Evolutionary conservation across 2,113 vertebrate genomes (phyloP).

Genomic region (Poeciliopsis turrubarensis): DNA sequence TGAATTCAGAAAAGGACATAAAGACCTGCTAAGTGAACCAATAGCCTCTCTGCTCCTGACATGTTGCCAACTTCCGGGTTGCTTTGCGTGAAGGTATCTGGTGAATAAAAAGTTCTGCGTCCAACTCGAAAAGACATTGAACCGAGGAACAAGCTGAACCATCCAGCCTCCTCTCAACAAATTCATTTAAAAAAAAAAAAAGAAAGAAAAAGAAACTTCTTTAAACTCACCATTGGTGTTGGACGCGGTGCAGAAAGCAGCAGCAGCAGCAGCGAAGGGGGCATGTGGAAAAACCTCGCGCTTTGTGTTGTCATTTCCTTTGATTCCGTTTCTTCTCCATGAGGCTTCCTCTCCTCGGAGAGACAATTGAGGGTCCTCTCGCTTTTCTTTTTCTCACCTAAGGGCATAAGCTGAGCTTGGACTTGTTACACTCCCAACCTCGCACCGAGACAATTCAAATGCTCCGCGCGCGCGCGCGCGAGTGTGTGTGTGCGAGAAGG

Average conservation of each 20-base stretch:
- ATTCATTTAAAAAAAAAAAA: not conserved
- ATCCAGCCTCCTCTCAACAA: not conserved
- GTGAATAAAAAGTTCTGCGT: not conserved
- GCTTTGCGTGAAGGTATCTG: not conserved
- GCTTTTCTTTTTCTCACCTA: constrained; percentile 65
- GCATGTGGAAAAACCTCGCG: constrained; percentile 40
- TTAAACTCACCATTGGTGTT: not conserved
- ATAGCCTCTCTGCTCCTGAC: not conserved
- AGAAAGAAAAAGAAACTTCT: not conserved
- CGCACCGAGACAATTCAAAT: constrained; percentile 62
- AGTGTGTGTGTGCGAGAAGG: constrained; percentile 17
- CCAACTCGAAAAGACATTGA: not conserved
- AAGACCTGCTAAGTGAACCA: no score
- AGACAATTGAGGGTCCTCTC: constrained; percentile 70
- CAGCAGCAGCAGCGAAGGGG: constrained; percentile 13
- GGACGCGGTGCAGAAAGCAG: constrained; percentile 14
- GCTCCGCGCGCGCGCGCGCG: constrained; percentile 52
- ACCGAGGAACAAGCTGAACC: not conserved
- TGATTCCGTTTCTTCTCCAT: constrained; percentile 46
- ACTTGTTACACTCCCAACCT: constrained; percentile 59
- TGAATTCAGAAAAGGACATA: not conserved
- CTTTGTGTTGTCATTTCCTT: constrained; percentile 60
- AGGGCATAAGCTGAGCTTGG: constrained; percentile 65
- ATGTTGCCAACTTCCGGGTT: not conserved
- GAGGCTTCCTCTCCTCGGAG: constrained; percentile 74